These are phyloP conservation scores for Himalopsyche kuldschensis DNA, from an alignment of 2,888 invertebrate species.

Conservation along the genomic window DNA sequence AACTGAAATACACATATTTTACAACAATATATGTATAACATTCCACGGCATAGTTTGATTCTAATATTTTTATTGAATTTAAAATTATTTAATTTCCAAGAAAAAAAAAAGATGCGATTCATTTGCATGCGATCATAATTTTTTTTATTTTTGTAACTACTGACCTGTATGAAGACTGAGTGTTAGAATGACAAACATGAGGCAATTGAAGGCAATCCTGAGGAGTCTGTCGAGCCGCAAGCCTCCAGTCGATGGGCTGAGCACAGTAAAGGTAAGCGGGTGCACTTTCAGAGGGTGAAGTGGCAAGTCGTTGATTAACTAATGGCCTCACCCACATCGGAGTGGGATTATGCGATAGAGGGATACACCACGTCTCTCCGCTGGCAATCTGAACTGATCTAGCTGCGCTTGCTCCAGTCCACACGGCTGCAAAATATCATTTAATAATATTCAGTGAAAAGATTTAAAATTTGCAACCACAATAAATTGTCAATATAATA, in stretches of 20 bases:
- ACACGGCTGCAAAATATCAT: constrained; percentile 44
- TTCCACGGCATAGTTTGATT: too few relatives aligned
- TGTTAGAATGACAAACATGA: constrained; percentile 42
- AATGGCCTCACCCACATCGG: constrained; percentile 76
- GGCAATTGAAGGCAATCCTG: constrained; percentile 40
- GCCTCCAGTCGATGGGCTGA: constrained; percentile 49
- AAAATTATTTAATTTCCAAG: too few relatives aligned
- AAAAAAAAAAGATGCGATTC: too few relatives aligned
- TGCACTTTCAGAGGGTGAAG: constrained; percentile 59
- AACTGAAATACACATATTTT: neutral
- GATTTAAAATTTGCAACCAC: constrained; percentile 6
- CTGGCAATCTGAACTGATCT: constrained; percentile 53
- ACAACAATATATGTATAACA: too few relatives aligned
- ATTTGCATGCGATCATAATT: too few relatives aligned
- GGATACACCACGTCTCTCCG: constrained; percentile 70
- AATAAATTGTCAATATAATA: too few relatives aligned
- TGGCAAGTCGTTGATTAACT: constrained; percentile 52
- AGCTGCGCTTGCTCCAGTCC: constrained; percentile 40
- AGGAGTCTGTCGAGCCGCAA: constrained; percentile 41
- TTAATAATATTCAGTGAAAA: too few relatives aligned
- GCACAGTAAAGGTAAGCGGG: constrained; percentile 65
- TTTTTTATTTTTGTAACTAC: neutral
- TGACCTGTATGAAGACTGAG: constrained; percentile 42
- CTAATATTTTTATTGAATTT: too few relatives aligned
- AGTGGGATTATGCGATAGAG: constrained; percentile 73